phyloP scores from a whole-genome alignment of 1,140 invertebrate genomes.

The Ridgeia piscesae region DNA sequence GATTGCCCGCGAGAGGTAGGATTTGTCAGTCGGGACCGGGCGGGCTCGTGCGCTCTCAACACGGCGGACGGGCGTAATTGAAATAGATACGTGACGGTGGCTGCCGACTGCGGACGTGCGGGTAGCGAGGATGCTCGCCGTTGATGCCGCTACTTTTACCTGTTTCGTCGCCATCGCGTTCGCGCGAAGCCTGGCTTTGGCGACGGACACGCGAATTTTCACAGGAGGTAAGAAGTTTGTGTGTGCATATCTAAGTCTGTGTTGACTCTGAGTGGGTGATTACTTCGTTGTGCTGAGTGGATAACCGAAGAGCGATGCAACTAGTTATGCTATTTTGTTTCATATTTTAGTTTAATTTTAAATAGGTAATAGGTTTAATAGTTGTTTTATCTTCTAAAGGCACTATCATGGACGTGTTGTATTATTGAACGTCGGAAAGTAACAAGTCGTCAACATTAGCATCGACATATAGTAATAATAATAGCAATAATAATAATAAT shows the following conservation, averaged over 20 bases:
- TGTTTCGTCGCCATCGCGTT: not conserved
- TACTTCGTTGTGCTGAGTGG: not conserved
- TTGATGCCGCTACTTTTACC: not conserved
- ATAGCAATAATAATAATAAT: too few relatives aligned
- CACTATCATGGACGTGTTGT: too few relatives aligned
- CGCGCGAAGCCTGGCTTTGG: not conserved
- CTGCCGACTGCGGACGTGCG: not conserved
- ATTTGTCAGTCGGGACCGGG: not conserved
- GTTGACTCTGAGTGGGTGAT: not conserved
- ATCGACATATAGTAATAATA: too few relatives aligned
- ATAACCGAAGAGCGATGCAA: not conserved
- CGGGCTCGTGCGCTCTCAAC: not conserved
- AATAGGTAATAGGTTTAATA: too few relatives aligned
- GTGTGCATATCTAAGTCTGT: not conserved
- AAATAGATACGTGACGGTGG: not conserved
- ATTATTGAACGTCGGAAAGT: too few relatives aligned
- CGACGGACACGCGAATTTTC: not conserved
- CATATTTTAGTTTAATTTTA: too few relatives aligned
- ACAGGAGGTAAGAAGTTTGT: not conserved
- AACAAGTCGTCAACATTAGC: too few relatives aligned
- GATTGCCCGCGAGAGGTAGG: constrained; percentile 2
- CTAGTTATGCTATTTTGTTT: too few relatives aligned
- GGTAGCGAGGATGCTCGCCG: not conserved
- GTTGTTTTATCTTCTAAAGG: too few relatives aligned
- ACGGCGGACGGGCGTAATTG: not conserved